A percentile compares a stretch with the other conserved stretches of the same genome.
phyloP scores from a whole-genome alignment of 2,888 invertebrate genomes.

The Lysandra bellargus region DNA sequence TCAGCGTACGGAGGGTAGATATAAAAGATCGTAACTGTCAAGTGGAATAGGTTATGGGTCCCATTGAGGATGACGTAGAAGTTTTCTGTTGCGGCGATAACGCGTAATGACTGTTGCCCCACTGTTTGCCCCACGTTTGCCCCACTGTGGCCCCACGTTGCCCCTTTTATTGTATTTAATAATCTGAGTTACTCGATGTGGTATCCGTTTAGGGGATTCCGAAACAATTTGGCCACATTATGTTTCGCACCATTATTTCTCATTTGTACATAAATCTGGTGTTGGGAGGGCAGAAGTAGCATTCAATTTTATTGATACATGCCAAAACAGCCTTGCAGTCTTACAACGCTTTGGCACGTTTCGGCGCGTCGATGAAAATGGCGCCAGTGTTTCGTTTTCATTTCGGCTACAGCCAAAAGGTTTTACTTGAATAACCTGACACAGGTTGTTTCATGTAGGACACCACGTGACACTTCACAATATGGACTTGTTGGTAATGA shows the following conservation, averaged over 20 bases:
- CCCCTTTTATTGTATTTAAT: slow-evolving; percentile 40
- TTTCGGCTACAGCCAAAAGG: too few species aligned
- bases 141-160: neutral
- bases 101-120: slow-evolving; percentile 54
- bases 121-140: slow-evolving; percentile 43
- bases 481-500: too few species aligned
- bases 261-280: neutral
- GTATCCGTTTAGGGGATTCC: neutral
- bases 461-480: too few species aligned
- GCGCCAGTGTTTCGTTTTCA: too few species aligned
- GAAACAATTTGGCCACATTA: slow-evolving; percentile 3
- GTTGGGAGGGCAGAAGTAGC: too few species aligned
- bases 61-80: slow-evolving; percentile 71
- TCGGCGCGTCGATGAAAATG: too few species aligned
- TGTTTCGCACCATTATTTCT: neutral
- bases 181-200: slow-evolving; percentile 38
- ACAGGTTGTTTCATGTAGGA: too few species aligned
- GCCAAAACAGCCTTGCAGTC: too few species aligned
- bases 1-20: slow-evolving; percentile 2
- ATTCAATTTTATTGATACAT: too few species aligned
- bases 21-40: slow-evolving; percentile 56
- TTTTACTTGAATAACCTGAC: too few species aligned
- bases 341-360: too few species aligned
- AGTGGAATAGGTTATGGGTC: slow-evolving; percentile 72
- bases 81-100: slow-evolving; percentile 70